phyloP scores from a whole-genome alignment of 1,140 invertebrate genomes.

The Anthonomus grandis region DNA sequence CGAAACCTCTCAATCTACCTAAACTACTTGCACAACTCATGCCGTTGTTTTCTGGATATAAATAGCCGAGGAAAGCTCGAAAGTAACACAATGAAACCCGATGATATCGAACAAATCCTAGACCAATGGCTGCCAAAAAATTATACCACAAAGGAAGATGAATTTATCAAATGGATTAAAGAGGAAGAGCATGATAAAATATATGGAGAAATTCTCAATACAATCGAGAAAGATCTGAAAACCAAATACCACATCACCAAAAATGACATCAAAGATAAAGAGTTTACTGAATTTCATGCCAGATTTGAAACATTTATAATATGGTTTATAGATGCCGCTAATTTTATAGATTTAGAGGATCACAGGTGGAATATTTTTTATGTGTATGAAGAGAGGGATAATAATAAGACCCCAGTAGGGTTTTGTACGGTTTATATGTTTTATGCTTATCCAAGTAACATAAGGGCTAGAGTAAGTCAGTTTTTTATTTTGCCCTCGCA shows the following conservation, averaged over 20 bases:
- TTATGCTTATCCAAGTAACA: slow-evolving; percentile 86
- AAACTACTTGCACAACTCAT: slow-evolving; percentile 77
- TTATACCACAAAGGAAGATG: slow-evolving; percentile 65
- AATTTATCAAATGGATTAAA: slow-evolving; percentile 62
- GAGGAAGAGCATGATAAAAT: slow-evolving; percentile 59
- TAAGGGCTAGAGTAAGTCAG: slow-evolving; percentile 87
- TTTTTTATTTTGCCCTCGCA: slow-evolving; percentile 88
- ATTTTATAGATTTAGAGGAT: slow-evolving; percentile 90
- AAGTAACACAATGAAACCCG: slow-evolving; percentile 65
- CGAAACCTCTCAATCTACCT: slow-evolving; percentile 75
- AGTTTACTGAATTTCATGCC: slow-evolving; percentile 77
- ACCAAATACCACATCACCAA: slow-evolving; percentile 79
- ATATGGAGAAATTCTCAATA: slow-evolving; percentile 24
- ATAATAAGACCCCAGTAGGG: slow-evolving; percentile 75
- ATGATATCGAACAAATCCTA: slow-evolving; percentile 72
- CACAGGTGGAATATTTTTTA: slow-evolving; percentile 89
- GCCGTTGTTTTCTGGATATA: slow-evolving; percentile 70
- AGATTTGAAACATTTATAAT: slow-evolving; percentile 88
- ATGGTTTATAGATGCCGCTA: slow-evolving; percentile 94
- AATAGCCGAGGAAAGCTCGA: slow-evolving; percentile 62
- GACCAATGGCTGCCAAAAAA: slow-evolving; percentile 56
- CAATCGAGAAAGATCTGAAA: slow-evolving; percentile 48
- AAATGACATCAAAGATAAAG: slow-evolving; percentile 63
- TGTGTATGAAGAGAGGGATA: slow-evolving; percentile 70
- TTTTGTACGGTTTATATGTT: slow-evolving; percentile 93